Evolutionary conservation across 1,140 invertebrate species (phyloP), one percentile per base, ranked within the genome.

Genomic region (Euura saliciscinereae): DNA sequence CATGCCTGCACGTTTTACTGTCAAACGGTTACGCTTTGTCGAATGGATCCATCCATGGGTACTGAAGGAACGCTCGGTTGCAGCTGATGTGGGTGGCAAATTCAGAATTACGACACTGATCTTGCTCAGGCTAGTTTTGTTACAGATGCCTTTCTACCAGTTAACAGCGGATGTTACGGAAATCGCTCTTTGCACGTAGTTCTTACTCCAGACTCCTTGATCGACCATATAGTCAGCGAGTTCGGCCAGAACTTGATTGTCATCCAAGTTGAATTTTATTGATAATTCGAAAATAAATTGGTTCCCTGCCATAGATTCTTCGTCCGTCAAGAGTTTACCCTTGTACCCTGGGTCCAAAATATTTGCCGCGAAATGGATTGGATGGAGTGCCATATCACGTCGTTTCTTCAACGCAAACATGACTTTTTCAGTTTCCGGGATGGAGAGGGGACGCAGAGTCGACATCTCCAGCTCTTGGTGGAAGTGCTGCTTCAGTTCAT

Each of bases 291-390:
- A 65, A 65, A 76, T 72, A 1, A 78, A 43, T 10, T 70, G 68
- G n/a, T 73, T 59, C 4, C 71, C 74, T 44, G 44, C 44, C 2
- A 71, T 8, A 44, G 44, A 71, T 43, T 77, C 69, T 64, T 59
- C 59, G 59, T 71, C 43, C 43, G 6, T 74, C 43, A 76, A 65
- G 65, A 69, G 13, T 73, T 71, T 45, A n/a, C 76, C 69, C 70
- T 68, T 74, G 64, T 43, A 74, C 28, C 65, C 46, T 44, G 76
- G 74, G 67, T 78, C 67, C 13, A 76, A 43, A 68, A 78, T 67
- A 71, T 73, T 75, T 44, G 74, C 74, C 43, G 71, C 74, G 44
- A 70, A 74, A 65, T 75, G 73, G 8, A 71, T 68, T 28, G 72
- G 71, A 66, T 66, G 45, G 45, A 73, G 43, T 59, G 73, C 69